Conservation (phyloP, 2,113 vertebrate species). For the Condylura cristata region DNA sequence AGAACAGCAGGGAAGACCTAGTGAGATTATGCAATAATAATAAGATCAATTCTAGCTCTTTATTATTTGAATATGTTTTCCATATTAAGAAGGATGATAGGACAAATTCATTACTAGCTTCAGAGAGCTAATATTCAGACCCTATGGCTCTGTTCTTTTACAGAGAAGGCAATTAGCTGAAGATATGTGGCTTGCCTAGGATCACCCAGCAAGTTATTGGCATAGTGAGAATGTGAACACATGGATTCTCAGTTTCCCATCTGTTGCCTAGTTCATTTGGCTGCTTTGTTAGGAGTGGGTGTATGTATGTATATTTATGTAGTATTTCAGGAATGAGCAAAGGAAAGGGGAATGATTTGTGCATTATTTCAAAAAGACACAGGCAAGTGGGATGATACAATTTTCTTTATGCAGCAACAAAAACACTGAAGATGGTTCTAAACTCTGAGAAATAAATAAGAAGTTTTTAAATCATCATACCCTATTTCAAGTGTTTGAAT, state of each 20-base stretch:
- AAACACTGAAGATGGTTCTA: not conserved
- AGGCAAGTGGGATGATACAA: not conserved
- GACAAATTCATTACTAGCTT: constrained; percentile 74
- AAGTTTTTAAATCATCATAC: not conserved
- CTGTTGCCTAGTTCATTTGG: constrained; percentile 77
- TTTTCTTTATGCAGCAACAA: not conserved
- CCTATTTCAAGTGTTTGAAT: not conserved
- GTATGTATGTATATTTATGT: constrained; percentile 72
- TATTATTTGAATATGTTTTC: constrained; percentile 81
- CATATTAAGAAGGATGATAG: constrained; percentile 71
- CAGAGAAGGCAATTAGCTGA: constrained; percentile 74
- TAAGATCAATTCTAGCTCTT: constrained; percentile 78
- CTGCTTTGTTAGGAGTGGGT: constrained; percentile 62
- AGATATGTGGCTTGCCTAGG: constrained; percentile 79
- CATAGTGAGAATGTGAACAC: constrained; percentile 73
- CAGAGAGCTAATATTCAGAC: constrained; percentile 71
- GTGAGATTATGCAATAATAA: constrained; percentile 76
- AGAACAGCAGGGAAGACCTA: constrained; percentile 66
- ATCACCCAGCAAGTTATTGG: constrained; percentile 80
- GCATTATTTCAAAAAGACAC: constrained; percentile 51
- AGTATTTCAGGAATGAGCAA: constrained; percentile 75
- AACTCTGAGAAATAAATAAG: not conserved
- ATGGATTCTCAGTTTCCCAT: constrained; percentile 77
- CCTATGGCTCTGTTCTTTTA: constrained; percentile 73
- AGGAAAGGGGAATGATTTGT: constrained; percentile 45